Base-by-base conservation (phyloP, 37 sponge, comb jelly and placozoan genomes). In the Corticium candelabrum region DNA sequence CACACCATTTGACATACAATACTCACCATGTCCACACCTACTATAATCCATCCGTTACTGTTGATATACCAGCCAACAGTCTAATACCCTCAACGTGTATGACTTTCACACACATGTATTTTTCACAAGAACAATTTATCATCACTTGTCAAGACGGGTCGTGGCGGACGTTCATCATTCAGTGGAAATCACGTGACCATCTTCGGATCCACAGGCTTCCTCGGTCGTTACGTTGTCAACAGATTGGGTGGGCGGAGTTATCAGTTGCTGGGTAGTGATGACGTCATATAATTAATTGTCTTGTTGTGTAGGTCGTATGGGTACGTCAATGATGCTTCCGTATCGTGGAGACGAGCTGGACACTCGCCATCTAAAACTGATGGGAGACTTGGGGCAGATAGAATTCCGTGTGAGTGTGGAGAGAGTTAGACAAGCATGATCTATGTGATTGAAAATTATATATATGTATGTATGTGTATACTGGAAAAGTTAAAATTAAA, bases 141-240 rank as follows among this genome's bases (percentile, higher is more conserved):
- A 71, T 78, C 83, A 37, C 40, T 67, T 7, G 30, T 41, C 0
- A 85, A 85, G 39, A 37, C 79, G 39, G 99, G 99, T 5, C 68
- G 89, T 3, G 99, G 99, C 1, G 96, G 96, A 0, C 79, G 99
- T 0, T 98, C 99, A 29, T 98, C 99, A 38, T 87, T 90, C 84
- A 92, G 87, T 86, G 95, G 96, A 5, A 71, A 87, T n/a, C 86
- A 87, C 68, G 99, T 91, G 29, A 94, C 99, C 15, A 91, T 98
- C 41, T 98, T 98, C 85, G 99, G 99, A 33, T 86, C 89, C n/a
- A 90, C 99, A 27, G 99, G 99, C 32, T 89, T 89, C 76, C 50
- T 82, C 7, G 99, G 99, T 7, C 80, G 99, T 41, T 94, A 94
- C 69, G 75, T 98, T 2, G 90, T 98, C 36, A 98, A 98, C 85